Evolutionary conservation across 1,140 invertebrate species (phyloP).

Genomic region (Formica exsecta): DNA sequence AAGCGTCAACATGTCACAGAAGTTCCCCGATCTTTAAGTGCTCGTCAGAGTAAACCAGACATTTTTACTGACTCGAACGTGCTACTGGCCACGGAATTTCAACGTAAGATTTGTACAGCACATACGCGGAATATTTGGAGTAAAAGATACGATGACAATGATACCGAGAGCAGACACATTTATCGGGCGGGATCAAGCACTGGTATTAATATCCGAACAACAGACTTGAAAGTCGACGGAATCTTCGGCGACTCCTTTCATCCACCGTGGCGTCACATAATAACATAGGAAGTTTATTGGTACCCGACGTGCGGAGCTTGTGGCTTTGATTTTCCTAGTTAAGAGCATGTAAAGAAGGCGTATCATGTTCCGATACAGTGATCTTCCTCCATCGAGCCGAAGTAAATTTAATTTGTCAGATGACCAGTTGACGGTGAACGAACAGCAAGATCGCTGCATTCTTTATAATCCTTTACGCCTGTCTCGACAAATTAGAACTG

Average conservation of each 20-base stretch:
- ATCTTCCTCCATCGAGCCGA: not conserved
- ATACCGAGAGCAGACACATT: conserved; percentile 13
- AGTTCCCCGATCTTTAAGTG: conserved; percentile 17
- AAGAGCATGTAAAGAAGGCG: not conserved
- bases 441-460: conserved; percentile 8
- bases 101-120: not conserved
- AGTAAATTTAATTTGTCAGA: conserved; percentile 67
- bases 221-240: conserved; percentile 27
- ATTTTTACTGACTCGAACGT: conserved; percentile 2
- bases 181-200: conserved; percentile 41
- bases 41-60: conserved; percentile 24
- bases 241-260: conserved; percentile 63
- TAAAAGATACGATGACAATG: conserved; percentile 22
- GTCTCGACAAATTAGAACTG: conserved; percentile 31
- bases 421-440: conserved; percentile 17
- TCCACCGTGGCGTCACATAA: conserved; percentile 57
- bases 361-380: not conserved
- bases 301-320: not conserved
- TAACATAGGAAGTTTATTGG: conserved; percentile 69
- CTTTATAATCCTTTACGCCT: not conserved
- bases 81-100: not conserved
- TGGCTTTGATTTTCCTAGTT: conserved; percentile 20
- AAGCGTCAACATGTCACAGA: conserved; percentile 17
- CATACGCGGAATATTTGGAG: conserved; percentile 10
- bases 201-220: conserved; percentile 37